Conservation (phyloP, 2,888 invertebrate species). For the Notodonta ziczac region DNA sequence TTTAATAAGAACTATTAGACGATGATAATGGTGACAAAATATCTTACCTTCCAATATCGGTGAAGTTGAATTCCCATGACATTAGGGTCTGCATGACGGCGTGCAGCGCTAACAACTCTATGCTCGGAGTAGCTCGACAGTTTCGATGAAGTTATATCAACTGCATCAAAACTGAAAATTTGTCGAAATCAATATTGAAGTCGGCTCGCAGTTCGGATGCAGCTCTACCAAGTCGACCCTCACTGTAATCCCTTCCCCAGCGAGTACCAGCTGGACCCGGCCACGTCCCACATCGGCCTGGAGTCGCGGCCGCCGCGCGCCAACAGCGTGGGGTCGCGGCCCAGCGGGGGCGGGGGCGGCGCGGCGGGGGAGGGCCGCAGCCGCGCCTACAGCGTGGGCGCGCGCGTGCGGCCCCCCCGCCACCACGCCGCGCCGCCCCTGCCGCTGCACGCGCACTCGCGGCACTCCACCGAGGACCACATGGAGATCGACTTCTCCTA, state of each 20-base stretch:
- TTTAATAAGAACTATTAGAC: too few species aligned
- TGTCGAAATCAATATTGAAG: too few species aligned
- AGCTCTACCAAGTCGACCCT: too few species aligned
- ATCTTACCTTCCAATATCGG: too few species aligned
- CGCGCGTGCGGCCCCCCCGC: conserved; percentile 63
- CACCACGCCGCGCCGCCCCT: conserved; percentile 89
- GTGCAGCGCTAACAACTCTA: too few species aligned
- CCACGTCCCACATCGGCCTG: conserved; percentile 88
- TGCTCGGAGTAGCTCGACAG: too few species aligned
- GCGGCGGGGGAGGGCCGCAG: conserved; percentile 72
- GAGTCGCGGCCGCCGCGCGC: conserved; percentile 80
- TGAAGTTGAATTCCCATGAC: too few species aligned
- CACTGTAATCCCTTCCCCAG: conserved; percentile 49
- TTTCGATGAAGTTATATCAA: too few species aligned
- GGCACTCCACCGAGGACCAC: conserved; percentile 87
- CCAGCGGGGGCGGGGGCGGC: conserved; percentile 37
- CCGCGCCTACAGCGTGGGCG: conserved; percentile 80
- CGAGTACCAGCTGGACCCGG: conserved; percentile 93
- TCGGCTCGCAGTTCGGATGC: too few species aligned
- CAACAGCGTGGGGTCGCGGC: conserved; percentile 74
- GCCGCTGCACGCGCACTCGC: conserved; percentile 32
- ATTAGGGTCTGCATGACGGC: too few species aligned
- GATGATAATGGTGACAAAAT: too few species aligned
- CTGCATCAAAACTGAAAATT: too few species aligned
- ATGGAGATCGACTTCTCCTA: conserved; percentile 88